A percentile compares a stretch with the other conserved stretches of the same genome.
Conservation (phyloP, 2,888 invertebrate genomes). For the Podabrus alpinus region DNA sequence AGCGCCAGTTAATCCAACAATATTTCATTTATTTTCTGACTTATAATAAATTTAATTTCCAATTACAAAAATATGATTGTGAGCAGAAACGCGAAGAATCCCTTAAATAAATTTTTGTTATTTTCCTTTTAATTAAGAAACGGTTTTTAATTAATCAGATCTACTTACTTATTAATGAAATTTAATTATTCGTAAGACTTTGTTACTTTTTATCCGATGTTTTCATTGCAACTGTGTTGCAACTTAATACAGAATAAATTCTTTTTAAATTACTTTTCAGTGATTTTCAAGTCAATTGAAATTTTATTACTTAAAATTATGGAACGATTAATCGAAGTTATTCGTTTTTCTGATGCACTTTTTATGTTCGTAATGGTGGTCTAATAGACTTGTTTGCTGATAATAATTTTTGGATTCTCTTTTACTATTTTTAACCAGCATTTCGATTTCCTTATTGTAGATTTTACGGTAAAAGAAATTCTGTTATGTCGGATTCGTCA, state of each 20-base stretch:
- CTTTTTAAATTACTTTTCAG: neutral
- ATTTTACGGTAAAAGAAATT: neutral
- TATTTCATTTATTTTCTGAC: neutral
- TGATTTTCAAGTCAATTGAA: neutral
- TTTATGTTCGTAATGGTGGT: conserved; percentile 15
- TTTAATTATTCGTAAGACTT: neutral
- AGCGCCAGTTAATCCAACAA: neutral
- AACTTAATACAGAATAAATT: neutral
- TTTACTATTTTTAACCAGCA: neutral
- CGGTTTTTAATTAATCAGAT: neutral
- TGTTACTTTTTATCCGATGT: neutral
- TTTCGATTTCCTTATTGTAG: neutral
- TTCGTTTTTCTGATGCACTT: conserved; percentile 8
- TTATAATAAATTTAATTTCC: neutral
- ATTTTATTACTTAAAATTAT: conserved; percentile 6
- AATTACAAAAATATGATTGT: neutral
- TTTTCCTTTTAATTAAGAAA: neutral
- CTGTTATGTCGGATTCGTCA: neutral
- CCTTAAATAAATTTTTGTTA: neutral
- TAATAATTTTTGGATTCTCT: conserved; percentile 4
- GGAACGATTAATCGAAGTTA: conserved; percentile 10
- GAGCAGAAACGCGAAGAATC: neutral
- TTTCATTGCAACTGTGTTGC: neutral
- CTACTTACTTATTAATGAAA: neutral
- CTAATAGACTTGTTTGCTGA: conserved; percentile 12